These are phyloP conservation scores for Cosmorhoe ocellata DNA, from an alignment of 2,888 invertebrate species.

Conservation along the genomic window DNA sequence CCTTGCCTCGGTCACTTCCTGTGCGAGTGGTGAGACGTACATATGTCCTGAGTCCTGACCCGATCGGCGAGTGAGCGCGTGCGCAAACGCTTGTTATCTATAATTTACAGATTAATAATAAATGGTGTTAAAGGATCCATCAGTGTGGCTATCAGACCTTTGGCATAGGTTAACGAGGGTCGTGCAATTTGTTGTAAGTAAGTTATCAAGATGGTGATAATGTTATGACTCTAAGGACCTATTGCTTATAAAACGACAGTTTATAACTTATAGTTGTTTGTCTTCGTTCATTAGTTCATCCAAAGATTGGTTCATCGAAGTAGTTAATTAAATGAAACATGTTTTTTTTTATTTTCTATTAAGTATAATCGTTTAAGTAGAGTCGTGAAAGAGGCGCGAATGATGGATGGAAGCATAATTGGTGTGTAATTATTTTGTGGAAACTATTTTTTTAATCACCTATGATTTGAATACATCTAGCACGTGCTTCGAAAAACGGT, in stretches of 20 bases:
- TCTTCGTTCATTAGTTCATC: too few relatives aligned
- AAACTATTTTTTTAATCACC: slow-evolving; percentile 4
- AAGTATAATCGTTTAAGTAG: slow-evolving; percentile 12
- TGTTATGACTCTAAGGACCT: slow-evolving; percentile 22
- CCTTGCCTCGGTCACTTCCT: slow-evolving; percentile 52
- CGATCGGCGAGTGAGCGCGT: slow-evolving; percentile 50
- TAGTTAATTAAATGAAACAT: too few relatives aligned
- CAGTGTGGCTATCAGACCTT: slow-evolving; percentile 36
- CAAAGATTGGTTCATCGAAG: too few relatives aligned
- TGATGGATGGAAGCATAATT: slow-evolving; percentile 23
- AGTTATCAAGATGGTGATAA: slow-evolving; percentile 30
- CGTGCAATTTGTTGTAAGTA: slow-evolving; percentile 49
- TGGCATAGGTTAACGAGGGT: slow-evolving; percentile 39
- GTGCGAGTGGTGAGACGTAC: slow-evolving; percentile 44
- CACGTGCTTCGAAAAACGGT: slow-evolving; percentile 14
- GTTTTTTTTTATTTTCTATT: slow-evolving; percentile 7
- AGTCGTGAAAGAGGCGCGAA: slow-evolving; percentile 3
- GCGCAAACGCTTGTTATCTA: slow-evolving; percentile 46
- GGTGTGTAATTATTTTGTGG: slow-evolving; percentile 22
- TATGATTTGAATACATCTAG: slow-evolving; percentile 9
- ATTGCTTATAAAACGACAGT: too few relatives aligned
- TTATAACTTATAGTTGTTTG: too few relatives aligned
- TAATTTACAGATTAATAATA: slow-evolving; percentile 56
- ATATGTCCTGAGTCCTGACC: slow-evolving; percentile 35
- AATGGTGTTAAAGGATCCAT: slow-evolving; percentile 47